These are phyloP conservation scores for Crossocerus cetratus DNA, from an alignment of 2,888 invertebrate genomes.

Conservation along the genomic window DNA sequence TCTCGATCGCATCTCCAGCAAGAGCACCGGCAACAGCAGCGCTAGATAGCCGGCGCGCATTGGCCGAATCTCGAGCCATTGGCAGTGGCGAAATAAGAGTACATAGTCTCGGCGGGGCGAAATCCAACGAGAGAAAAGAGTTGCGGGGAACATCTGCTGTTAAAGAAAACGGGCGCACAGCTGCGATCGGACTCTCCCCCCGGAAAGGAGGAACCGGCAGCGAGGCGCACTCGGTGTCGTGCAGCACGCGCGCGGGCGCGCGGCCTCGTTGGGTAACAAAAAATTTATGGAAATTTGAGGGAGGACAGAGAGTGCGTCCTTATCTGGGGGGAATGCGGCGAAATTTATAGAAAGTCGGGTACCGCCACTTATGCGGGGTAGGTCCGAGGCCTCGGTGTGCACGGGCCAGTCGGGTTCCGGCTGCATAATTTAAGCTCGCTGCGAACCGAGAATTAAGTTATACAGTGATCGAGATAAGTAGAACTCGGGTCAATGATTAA, in stretches of 20 bases:
- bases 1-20: not conserved
- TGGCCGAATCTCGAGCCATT: not conserved
- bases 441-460: conserved; percentile 49
- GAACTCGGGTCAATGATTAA: conserved; percentile 49
- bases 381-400: conserved; percentile 11
- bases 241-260: conserved; percentile 18
- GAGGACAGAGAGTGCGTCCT: conserved; percentile 33
- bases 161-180: conserved; percentile 65
- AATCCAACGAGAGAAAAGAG: conserved; percentile 15
- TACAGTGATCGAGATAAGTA: conserved; percentile 49
- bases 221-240: conserved; percentile 34
- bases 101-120: not conserved
- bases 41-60: not conserved
- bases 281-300: conserved; percentile 34
- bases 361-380: not conserved
- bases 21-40: not conserved
- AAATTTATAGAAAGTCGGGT: conserved; percentile 18
- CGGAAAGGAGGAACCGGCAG: conserved; percentile 36
- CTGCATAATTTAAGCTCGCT: conserved; percentile 30
- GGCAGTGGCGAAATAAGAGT: not conserved
- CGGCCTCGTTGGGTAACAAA: conserved; percentile 13
- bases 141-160: conserved; percentile 66
- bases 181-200: conserved; percentile 59
- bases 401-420: not conserved
- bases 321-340: conserved; percentile 25